Base-by-base conservation (phyloP, 37 sponge, comb jelly and placozoan genomes). In the Dysidea cf. avara region DNA sequence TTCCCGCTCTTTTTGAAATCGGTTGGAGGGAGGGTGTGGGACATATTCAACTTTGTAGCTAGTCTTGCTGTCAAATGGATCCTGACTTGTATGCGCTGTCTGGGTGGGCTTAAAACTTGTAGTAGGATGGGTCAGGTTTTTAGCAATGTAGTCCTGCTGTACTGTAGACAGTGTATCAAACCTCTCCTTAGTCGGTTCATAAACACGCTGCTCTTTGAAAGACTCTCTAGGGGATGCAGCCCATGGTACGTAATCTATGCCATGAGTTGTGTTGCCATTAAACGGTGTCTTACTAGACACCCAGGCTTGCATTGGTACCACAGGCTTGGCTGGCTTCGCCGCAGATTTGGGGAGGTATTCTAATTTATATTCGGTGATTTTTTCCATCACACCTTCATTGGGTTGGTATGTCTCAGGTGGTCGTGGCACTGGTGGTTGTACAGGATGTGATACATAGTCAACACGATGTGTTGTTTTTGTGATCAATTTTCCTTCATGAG, bases 1-100 rank as follows among this genome's bases (percentile, higher is more conserved):
- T 39, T 62, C 46, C 49, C 79, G 83, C 11, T 70, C 61, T 2
- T 56, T 52, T 13, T 64, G 53, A 28, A 52, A 68, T 25, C 56
- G 66, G 0, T 63, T 70, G n/a, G 89, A 80, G 13, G 83, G 67
- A 9, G 43, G 56, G 30, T 61, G 69, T 17, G 58, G 43, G 36
- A 66, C 68, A 54, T 75, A 89, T 31, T 37, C 55, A 0, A 31
- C 33, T 25, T 39, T 34, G 59, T 89, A 83, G 59, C 53, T 53
- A n/a, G 89, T 71, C 29, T 20, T 63, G 6, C 76, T 63, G n/a
- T 89, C 64, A 56, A 89, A 89, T 16, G 80, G 84, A n/a, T 89
- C 71, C 54, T 18, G 30, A 22, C 79, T 75, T 13, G 55, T 29
- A 20, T 53, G 68, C 0, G 76, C 47, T 56, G 30, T 69, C 25